Evolutionary conservation across 2,888 invertebrate genomes (phyloP).

Genomic region (Dichetophora obliterata): DNA sequence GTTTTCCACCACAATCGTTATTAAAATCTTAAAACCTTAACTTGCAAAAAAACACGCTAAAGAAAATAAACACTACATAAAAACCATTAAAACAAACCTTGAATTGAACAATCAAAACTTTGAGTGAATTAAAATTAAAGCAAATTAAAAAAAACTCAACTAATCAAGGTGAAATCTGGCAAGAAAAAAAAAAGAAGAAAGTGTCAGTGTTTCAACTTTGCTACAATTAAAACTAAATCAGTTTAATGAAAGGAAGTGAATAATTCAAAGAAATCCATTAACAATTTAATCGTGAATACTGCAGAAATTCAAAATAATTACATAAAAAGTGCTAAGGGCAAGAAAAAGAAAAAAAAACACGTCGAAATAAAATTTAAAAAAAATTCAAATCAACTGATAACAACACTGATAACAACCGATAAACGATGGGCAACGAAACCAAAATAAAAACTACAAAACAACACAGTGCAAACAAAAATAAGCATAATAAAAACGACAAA

Average conservation of each 20-base stretch:
- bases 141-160: too few species aligned
- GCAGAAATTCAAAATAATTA: not conserved
- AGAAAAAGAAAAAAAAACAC: not conserved
- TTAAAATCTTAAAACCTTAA: not conserved
- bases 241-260: slow-evolving; percentile 4
- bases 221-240: not conserved
- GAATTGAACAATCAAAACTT: too few species aligned
- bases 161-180: slow-evolving; percentile 4
- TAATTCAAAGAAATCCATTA: not conserved
- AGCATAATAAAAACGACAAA: not conserved
- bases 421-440: not conserved
- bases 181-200: not conserved
- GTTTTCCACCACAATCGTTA: not conserved
- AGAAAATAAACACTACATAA: not conserved
- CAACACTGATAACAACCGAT: slow-evolving; percentile 10
- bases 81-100: not conserved
- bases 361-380: not conserved
- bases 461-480: not conserved
- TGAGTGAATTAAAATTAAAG: too few species aligned
- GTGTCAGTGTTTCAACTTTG: too few species aligned
- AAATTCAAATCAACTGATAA: not conserved
- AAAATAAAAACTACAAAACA: not conserved
- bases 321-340: not conserved
- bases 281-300: slow-evolving; percentile 8
- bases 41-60: not conserved